Evolutionary conservation across 2,113 vertebrate genomes (phyloP), one percentile per base, ranked within the genome.

Genomic region (Tetrax tetrax): DNA sequence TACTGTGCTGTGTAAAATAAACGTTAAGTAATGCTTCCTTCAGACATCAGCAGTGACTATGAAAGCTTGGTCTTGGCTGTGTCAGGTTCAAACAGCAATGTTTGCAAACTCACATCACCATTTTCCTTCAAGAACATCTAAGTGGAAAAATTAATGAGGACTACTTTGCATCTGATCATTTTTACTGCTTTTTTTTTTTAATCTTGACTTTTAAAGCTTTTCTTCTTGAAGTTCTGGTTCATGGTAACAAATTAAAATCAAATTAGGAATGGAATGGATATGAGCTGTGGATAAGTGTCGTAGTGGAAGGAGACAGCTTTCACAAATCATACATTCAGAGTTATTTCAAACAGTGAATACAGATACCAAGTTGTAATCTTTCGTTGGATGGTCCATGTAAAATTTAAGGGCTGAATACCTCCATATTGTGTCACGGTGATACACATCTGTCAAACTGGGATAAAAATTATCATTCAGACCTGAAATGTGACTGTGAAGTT

Each of bases 351-450:
- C 54, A 53, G 41, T 77, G 24, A 77, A 64, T 87, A 41, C 0
- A 3, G 23, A 59, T 50, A 63, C 29, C 1, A 9, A 54, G 22
- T 43, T 66, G 31, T 41, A 63, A 28, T 48, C 35, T 81, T 61
- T 59, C 56, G 85, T 61, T 60, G 35, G 14, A 43, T 61, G 16
- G 10, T 33, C 38, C 5, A 0, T n/a, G 54, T 65, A 83, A 89
- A 74, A 48, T 48, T n/a, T 33, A 74, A 60, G 37, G 66, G 45
- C 45, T 41, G 33, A 80, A 47, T 65, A 47, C 4, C 35, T 65
- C 27, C 8, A 4, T 29, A 9, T 22, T n/a, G 6, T 77, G 5
- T 77, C 29, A 43, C 0, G 0, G 31, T 64, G 38, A 65, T 66
- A 20, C 15, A 57, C 25, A 38, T 63, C 4, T 47, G 43, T 31